These are phyloP conservation scores for Pseudomyrmex concolor DNA, from an alignment of 1,140 invertebrate species.

Conservation along the genomic window DNA sequence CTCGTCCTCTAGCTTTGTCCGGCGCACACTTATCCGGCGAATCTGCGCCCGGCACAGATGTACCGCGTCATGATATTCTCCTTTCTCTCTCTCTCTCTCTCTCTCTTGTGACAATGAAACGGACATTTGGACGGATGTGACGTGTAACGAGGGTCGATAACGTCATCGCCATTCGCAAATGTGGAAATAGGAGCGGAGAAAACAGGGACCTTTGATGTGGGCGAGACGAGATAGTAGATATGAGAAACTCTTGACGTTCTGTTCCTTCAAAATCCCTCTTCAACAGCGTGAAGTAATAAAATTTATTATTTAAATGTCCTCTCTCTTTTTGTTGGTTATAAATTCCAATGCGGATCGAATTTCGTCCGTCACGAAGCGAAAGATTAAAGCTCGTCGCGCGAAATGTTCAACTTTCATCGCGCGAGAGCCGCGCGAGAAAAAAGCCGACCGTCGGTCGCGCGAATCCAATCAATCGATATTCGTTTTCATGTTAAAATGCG, in stretches of 20 bases:
- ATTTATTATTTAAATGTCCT: not conserved
- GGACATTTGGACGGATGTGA: conserved; percentile 6
- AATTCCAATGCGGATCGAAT: conserved; percentile 21
- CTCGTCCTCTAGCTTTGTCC: conserved; percentile 28
- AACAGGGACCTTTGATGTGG: not conserved
- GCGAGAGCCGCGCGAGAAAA: conserved; percentile 22
- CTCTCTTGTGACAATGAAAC: conserved; percentile 17
- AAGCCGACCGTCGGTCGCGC: not conserved
- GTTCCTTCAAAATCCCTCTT: no score
- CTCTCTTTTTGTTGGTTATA: not conserved
- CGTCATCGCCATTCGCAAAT: not conserved
- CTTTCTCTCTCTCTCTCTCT: no score
- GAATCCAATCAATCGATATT: conserved; percentile 58
- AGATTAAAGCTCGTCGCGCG: conserved; percentile 30
- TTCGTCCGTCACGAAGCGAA: not conserved
- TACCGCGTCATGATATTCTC: conserved; percentile 32
- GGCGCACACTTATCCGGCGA: conserved; percentile 25
- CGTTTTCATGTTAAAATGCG: conserved; percentile 56
- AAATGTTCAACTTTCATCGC: conserved; percentile 40
- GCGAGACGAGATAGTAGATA: conserved; percentile 9
- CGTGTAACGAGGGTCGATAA: conserved; percentile 34
- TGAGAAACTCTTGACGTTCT: not conserved
- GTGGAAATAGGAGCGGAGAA: not conserved
- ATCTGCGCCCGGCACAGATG: not conserved
- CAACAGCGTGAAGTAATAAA: no score